Percentiles rank a stretch among this genome's conserved stretches.
Evolutionary conservation across 2,888 invertebrate species (phyloP).

Genomic region (Rhagonycha fulva): DNA sequence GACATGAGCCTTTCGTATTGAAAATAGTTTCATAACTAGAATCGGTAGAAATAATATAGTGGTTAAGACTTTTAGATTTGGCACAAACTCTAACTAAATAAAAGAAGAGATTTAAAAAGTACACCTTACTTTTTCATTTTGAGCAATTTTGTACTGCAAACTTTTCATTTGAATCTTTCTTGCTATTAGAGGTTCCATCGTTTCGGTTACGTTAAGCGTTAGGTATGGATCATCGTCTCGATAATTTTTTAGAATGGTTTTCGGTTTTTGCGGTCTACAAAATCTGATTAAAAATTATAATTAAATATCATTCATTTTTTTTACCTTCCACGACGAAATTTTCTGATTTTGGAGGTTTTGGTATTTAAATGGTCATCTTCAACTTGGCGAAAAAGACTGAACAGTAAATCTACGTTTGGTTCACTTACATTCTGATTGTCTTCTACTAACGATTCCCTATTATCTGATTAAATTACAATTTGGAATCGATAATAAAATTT

Average conservation of each 20-base stretch:
- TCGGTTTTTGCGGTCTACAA: slow-evolving; percentile 20
- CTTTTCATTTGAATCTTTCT: slow-evolving; percentile 19
- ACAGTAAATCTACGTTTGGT: slow-evolving; percentile 57
- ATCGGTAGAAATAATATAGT: no score
- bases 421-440: slow-evolving; percentile 31
- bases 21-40: no score
- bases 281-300: background rate
- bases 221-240: slow-evolving; percentile 57
- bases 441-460: slow-evolving; percentile 7
- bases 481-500: background rate
- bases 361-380: slow-evolving; percentile 40
- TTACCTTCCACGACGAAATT: slow-evolving; percentile 45
- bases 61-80: no score
- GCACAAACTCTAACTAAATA: no score
- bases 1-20: no score
- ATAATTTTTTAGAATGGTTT: slow-evolving; percentile 13
- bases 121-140: slow-evolving; percentile 33
- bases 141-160: slow-evolving; percentile 25
- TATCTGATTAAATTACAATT: slow-evolving; percentile 11
- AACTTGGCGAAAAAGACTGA: slow-evolving; percentile 56
- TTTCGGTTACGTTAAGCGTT: slow-evolving; percentile 49
- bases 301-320: background rate
- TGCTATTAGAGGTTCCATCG: slow-evolving; percentile 51
- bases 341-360: slow-evolving; percentile 6
- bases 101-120: background rate